These are phyloP conservation scores for Propithecus coquereli DNA, from an alignment of 2,113 vertebrate genomes.

Conservation along the genomic window DNA sequence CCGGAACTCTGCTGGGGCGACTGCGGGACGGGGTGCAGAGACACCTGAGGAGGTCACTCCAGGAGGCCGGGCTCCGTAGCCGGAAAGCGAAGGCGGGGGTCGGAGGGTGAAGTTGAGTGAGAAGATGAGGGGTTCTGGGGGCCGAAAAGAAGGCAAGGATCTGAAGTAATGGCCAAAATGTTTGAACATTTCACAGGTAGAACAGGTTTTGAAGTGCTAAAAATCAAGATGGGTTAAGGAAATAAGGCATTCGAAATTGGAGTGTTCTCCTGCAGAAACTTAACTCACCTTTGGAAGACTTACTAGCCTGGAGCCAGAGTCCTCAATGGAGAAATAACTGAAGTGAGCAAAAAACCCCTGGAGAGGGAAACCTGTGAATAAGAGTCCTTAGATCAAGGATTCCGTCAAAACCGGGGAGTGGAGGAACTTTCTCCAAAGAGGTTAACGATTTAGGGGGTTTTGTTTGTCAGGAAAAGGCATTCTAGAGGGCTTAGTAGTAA, in stretches of 20 bases:
- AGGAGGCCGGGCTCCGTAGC: background rate
- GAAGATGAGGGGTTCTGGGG: background rate
- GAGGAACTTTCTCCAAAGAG: background rate
- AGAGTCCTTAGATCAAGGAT: background rate
- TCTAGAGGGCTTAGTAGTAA: background rate
- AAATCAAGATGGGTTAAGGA: background rate
- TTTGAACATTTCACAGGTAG: background rate
- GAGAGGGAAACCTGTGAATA: background rate
- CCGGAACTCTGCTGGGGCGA: accelerated
- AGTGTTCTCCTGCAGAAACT: background rate
- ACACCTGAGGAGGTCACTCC: background rate
- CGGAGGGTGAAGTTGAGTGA: background rate
- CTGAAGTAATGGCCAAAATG: background rate
- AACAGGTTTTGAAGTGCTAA: background rate
- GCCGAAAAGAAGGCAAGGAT: background rate
- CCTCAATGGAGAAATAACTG: background rate
- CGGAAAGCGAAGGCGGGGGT: background rate
- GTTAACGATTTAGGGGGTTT: background rate
- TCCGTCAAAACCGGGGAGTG: background rate
- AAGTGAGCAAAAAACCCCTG: background rate
- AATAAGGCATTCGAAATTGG: background rate
- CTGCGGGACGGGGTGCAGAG: background rate
- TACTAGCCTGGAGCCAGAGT: background rate
- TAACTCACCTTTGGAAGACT: background rate
- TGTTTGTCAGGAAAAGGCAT: background rate